phyloP scores from a whole-genome alignment of 23 tunicate genomes.

The Aplidium turbinatum region DNA sequence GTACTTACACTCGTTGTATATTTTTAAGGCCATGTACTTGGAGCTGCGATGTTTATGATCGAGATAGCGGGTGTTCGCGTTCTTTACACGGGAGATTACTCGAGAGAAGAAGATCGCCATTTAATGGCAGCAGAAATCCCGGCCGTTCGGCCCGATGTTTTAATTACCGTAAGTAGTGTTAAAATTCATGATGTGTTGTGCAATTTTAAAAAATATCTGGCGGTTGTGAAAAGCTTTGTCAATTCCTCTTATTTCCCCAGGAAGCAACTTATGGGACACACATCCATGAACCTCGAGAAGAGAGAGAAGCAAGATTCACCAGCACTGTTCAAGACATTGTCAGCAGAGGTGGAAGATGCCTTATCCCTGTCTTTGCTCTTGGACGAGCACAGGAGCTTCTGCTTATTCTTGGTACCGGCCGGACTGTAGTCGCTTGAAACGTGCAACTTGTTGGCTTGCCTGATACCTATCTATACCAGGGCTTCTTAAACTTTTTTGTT shows the following conservation, averaged over 20 bases:
- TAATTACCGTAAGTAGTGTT: constrained; percentile 63
- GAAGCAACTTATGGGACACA: constrained; percentile 98
- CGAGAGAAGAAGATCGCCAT: constrained; percentile 95
- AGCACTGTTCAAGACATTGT: constrained; percentile 84
- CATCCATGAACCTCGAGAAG: constrained; percentile 92
- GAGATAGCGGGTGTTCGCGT: constrained; percentile 95
- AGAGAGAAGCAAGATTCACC: constrained; percentile 86
- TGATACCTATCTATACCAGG: no score
- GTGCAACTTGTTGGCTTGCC: no score
- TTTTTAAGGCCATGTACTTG: constrained; percentile 82
- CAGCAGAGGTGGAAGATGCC: constrained; percentile 95
- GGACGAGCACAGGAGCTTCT: constrained; percentile 92
- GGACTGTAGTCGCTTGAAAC: no score
- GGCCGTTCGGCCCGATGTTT: constrained; percentile 87
- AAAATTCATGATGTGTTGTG: no score
- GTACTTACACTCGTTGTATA: no score
- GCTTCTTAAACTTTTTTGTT: no score
- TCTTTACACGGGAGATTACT: constrained; percentile 95
- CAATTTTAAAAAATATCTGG: no score
- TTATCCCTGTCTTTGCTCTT: constrained; percentile 94
- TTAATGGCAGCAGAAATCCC: constrained; percentile 99
- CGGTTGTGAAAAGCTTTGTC: no score
- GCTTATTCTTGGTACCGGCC: constrained; percentile 84
- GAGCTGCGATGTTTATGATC: constrained; percentile 98
- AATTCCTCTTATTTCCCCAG: constrained; percentile 22